Evolutionary conservation across 2,888 invertebrate species (phyloP).

Genomic region (Aphidoletes aphidimyza): DNA sequence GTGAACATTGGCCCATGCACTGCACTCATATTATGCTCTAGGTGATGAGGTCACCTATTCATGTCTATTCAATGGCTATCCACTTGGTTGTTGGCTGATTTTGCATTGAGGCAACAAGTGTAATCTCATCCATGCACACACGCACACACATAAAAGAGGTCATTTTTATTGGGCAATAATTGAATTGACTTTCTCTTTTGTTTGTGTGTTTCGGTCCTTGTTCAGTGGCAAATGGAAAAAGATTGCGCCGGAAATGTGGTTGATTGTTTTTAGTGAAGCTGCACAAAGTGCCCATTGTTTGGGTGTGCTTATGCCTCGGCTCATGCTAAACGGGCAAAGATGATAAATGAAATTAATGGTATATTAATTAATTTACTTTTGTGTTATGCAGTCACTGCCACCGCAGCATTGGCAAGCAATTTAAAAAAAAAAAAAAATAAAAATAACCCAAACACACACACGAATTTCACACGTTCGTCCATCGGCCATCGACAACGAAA

Average conservation of each 20-base stretch:
- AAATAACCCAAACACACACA: neutral
- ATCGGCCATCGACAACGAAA: neutral
- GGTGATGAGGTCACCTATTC: constrained; percentile 30
- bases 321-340: neutral
- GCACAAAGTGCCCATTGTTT: constrained; percentile 48
- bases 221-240: neutral
- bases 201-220: neutral
- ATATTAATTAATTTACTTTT: constrained; percentile 45
- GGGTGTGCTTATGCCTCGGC: too few species aligned
- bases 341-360: constrained; percentile 54
- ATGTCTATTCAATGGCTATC: neutral
- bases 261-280: constrained; percentile 52
- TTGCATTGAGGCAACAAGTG: neutral
- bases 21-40: neutral
- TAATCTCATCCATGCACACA: too few species aligned
- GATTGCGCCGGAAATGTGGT: constrained; percentile 24
- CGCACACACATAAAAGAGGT: constrained; percentile 24
- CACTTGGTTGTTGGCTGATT: neutral
- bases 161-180: constrained; percentile 54
- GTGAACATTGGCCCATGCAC: neutral
- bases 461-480: neutral
- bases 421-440: too few species aligned
- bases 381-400: too few species aligned
- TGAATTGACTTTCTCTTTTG: constrained; percentile 52
- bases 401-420: too few species aligned